A percentile compares a stretch with the other conserved stretches of the same genome.
phyloP scores from a whole-genome alignment of 2,113 vertebrate species.

The Saguinus imperator region DNA sequence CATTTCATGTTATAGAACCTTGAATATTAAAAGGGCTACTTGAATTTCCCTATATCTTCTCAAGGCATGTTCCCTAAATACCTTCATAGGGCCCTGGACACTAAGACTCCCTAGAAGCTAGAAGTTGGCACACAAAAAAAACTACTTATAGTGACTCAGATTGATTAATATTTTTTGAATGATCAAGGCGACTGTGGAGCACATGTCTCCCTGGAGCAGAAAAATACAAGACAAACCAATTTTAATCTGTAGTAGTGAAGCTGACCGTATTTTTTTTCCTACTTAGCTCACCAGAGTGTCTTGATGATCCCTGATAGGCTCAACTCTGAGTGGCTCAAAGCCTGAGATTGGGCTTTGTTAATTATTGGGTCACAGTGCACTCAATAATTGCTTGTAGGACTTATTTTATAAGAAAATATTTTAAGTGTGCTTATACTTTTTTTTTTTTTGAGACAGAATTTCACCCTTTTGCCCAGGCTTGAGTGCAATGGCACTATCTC shows the following conservation, averaged over 20 bases:
- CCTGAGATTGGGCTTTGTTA: background rate
- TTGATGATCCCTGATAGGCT: background rate
- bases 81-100: background rate
- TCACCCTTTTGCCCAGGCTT: too few relatives aligned
- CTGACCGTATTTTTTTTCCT: background rate
- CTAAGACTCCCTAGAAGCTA: background rate
- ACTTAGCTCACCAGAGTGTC: background rate
- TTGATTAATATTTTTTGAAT: background rate
- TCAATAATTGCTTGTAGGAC: background rate
- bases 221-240: background rate
- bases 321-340: background rate
- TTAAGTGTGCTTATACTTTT: background rate
- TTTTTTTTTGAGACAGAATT: too few relatives aligned
- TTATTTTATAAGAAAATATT: background rate
- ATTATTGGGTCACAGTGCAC: fast-evolving
- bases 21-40: background rate
- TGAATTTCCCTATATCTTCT: background rate
- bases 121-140: background rate
- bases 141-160: background rate
- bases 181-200: background rate
- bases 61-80: background rate
- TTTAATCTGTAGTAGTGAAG: background rate
- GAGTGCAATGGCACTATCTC: too few relatives aligned
- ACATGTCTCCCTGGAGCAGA: background rate
- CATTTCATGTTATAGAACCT: background rate